Conservation (phyloP, 2,888 invertebrate species). For the Chalcosyrphus nemorum region DNA sequence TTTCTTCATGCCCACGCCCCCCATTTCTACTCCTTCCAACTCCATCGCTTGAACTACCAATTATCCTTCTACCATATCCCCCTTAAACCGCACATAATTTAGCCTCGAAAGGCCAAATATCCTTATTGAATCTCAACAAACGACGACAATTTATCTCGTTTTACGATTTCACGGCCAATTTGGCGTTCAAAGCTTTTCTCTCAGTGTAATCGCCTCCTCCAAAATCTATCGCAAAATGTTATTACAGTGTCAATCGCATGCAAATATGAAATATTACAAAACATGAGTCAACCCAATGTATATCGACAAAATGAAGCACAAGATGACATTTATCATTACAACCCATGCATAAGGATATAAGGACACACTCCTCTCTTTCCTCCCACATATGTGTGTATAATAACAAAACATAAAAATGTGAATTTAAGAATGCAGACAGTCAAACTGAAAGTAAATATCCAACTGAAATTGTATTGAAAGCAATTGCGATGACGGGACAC, state of each 20-base stretch:
- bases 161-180: conserved; percentile 58
- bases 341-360: conserved; percentile 23
- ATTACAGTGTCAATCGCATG: conserved; percentile 59
- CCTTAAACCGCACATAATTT: background rate
- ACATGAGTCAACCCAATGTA: conserved; percentile 31
- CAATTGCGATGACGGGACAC: conserved; percentile 60
- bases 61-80: background rate
- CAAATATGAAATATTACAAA: conserved; percentile 58
- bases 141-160: conserved; percentile 37
- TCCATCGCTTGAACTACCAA: background rate
- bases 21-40: too few species aligned
- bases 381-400: background rate
- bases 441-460: conserved; percentile 18
- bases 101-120: background rate
- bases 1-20: too few species aligned
- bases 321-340: conserved; percentile 57
- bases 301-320: conserved; percentile 54
- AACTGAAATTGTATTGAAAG: conserved; percentile 30
- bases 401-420: conserved; percentile 31
- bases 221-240: conserved; percentile 34
- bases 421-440: conserved; percentile 43
- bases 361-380: too few species aligned
- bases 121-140: conserved; percentile 18
- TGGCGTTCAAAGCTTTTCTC: conserved; percentile 41
- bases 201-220: conserved; percentile 50